Conservation (phyloP, 1,140 invertebrate species). For the Pachypeltis micranthus region DNA sequence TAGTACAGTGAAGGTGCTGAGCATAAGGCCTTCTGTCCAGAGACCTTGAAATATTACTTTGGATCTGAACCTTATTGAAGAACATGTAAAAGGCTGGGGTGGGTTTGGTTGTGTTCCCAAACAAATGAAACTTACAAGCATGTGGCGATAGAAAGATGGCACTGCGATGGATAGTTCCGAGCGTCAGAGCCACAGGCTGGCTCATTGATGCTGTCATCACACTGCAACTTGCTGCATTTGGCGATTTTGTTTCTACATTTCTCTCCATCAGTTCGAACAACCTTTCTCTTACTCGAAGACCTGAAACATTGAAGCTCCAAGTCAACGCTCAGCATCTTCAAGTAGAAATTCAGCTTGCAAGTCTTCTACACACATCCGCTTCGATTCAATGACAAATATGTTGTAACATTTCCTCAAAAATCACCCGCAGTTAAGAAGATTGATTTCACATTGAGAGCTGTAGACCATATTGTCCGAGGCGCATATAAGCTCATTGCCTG, state of each 20-base stretch:
- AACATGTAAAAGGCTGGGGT: too few species aligned
- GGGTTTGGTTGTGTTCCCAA: too few species aligned
- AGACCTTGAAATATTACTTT: too few species aligned
- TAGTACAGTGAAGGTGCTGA: too few species aligned
- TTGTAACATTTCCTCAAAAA: slow-evolving; percentile 27
- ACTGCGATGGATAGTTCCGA: slow-evolving; percentile 66
- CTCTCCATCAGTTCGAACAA: slow-evolving; percentile 57
- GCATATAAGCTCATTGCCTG: slow-evolving; percentile 53
- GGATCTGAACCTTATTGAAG: too few species aligned
- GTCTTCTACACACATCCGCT: too few species aligned
- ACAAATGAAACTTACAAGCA: slow-evolving; percentile 58
- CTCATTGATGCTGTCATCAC: slow-evolving; percentile 48
- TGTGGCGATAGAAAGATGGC: slow-evolving; percentile 64
- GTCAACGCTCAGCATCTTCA: too few species aligned
- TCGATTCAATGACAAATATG: not conserved
- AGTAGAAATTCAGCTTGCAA: too few species aligned
- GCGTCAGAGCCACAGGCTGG: slow-evolving; percentile 75
- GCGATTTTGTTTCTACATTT: slow-evolving; percentile 58
- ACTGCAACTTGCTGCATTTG: slow-evolving; percentile 58
- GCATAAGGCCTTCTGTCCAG: too few species aligned
- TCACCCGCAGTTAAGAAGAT: slow-evolving; percentile 80
- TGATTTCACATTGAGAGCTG: slow-evolving; percentile 77
- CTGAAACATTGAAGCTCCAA: slow-evolving; percentile 17
- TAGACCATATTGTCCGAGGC: slow-evolving; percentile 81
- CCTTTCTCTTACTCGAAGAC: slow-evolving; percentile 39